Percentiles rank a stretch among this genome's conserved stretches.
Conservation (phyloP, 2,113 vertebrate genomes). For the Azemiops feae region DNA sequence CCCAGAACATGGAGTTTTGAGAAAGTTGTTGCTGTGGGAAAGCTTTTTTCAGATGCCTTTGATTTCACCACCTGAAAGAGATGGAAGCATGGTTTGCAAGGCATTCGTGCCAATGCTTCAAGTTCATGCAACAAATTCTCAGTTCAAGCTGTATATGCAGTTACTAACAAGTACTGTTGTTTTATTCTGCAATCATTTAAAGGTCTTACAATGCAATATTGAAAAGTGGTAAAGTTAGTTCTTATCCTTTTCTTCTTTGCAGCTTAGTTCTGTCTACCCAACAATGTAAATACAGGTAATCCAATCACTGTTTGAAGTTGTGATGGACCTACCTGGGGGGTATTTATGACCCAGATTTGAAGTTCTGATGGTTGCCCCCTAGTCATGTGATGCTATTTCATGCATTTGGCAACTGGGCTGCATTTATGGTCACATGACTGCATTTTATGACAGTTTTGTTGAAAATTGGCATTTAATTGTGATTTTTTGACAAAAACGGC, state of each 20-base stretch:
- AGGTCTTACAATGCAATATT: background rate
- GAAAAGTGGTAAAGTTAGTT: background rate
- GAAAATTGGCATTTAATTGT: background rate
- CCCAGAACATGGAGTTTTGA: constrained; percentile 64
- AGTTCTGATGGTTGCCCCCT: background rate
- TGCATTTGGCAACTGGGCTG: background rate
- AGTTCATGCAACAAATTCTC: background rate
- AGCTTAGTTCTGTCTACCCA: background rate
- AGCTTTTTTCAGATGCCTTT: constrained; percentile 62
- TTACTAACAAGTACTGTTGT: background rate
- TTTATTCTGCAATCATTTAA: background rate
- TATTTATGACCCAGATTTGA: background rate
- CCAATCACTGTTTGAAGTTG: background rate
- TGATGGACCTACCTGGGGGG: background rate
- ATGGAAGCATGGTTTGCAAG: constrained; percentile 54
- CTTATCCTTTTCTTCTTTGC: background rate
- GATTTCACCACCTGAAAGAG: constrained; percentile 85
- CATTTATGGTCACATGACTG: background rate
- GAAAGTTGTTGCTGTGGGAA: constrained; percentile 69
- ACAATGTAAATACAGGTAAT: background rate
- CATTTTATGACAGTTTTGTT: background rate
- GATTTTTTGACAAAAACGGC: background rate
- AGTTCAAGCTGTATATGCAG: constrained; percentile 23
- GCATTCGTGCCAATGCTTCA: constrained; percentile 35
- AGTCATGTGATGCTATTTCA: background rate